Evolutionary conservation across 2,797 vertebrate genomes (phyloP), one percentile per base, ranked within the genome.

Genomic region (Etheostoma perlongum): DNA sequence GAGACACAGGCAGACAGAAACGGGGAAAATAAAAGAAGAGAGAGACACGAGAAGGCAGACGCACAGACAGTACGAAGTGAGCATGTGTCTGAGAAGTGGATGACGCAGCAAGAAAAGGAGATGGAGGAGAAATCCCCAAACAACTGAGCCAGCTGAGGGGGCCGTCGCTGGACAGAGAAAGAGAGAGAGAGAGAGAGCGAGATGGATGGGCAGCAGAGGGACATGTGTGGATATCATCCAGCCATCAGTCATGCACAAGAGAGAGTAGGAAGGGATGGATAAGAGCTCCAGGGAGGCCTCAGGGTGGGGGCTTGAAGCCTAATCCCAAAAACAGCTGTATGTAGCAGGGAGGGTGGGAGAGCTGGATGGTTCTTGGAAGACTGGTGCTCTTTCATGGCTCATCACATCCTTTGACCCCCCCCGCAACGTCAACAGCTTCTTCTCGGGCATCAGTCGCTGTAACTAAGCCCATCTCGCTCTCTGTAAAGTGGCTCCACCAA

Each of bases 311-410:
- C 79, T 66, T 75, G 85, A 82, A 78, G 88, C 82, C 79, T 95
- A 92, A 95, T 95, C 90, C 91, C 78, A 82, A 95, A 95, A 95
- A 91, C 95, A 95, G 94, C 94, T 96, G 94, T 85, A 72, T 74
- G 89, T 76, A 91, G 70, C 40, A 1, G 62, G 62, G 78, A 53
- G 74, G 72, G 61, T 19, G 40, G 55, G 66, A 16, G 48, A 11
- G 70, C 51, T 8, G 25, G 64, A 3, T 5, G 77, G 55, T 61
- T 89, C 86, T 89, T 78, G 72, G 86, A 89, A 91, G 90, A 84
- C 60, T 58, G 85, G 68, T 44, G 78, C 78, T 86, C 89, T 90
- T 88, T 92, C 84, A 90, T 87, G 86, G 92, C 88, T 88, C 81
- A 67, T 87, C 86, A 78, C 87, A 87, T 91, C 91, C 91, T 92